A percentile compares a stretch with the other conserved stretches of the same genome.
These are phyloP conservation scores for Oryzias dopingdopingensis DNA, from an alignment of 2,797 vertebrate species.

Conservation along the genomic window DNA sequence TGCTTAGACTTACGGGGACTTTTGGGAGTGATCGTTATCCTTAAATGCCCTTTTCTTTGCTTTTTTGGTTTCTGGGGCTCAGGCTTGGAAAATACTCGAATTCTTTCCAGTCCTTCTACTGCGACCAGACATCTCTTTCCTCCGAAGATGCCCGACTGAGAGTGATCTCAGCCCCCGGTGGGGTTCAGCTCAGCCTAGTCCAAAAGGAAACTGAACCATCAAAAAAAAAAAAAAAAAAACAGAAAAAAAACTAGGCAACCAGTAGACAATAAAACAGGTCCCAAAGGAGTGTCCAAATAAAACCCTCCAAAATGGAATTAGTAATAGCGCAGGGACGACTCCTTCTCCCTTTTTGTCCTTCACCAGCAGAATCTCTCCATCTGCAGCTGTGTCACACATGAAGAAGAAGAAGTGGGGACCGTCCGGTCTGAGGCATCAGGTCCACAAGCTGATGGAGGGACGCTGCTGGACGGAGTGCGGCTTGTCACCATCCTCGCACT, in stretches of 20 bases:
- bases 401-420: constrained; percentile 38
- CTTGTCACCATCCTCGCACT: constrained; percentile 57
- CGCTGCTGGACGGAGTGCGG: constrained; percentile 28
- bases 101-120: constrained; percentile 23
- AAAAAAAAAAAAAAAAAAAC: constrained; percentile 2
- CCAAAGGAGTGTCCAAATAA: constrained; percentile 16
- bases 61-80: constrained; percentile 18
- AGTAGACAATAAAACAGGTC: too few relatives aligned
- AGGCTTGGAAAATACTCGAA: constrained; percentile 20
- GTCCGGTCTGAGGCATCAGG: constrained; percentile 62
- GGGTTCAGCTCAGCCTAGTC: constrained; percentile 53
- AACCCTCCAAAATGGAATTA: constrained; percentile 31
- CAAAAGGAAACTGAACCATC: constrained; percentile 1
- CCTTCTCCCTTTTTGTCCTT: constrained; percentile 31
- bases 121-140: constrained; percentile 36
- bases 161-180: constrained; percentile 11
- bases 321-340: constrained; percentile 20
- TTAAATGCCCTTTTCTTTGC: constrained; percentile 28
- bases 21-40: constrained; percentile 7
- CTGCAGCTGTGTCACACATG: constrained; percentile 25
- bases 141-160: constrained; percentile 14
- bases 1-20: constrained; percentile 13
- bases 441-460: constrained; percentile 46
- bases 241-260: too few relatives aligned
- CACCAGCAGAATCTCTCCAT: constrained; percentile 46